Conservation (phyloP, 2,797 vertebrate species). For the Lacerta bilineata region DNA sequence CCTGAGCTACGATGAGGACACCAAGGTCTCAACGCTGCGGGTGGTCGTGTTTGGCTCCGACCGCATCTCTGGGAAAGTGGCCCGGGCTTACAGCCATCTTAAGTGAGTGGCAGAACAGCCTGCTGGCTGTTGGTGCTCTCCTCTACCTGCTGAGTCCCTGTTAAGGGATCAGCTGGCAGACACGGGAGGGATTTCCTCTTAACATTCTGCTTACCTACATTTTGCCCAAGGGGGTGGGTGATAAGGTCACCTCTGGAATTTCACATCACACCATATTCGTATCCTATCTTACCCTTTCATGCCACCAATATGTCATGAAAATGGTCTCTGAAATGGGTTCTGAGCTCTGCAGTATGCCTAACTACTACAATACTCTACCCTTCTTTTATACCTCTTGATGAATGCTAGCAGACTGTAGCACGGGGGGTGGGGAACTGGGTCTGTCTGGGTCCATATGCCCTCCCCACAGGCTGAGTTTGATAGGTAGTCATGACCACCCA, state of each 20-base stretch:
- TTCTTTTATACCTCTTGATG: too few relatives aligned
- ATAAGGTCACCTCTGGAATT: neutral
- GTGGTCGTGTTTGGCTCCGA: slow-evolving; percentile 97
- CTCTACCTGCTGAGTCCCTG: neutral
- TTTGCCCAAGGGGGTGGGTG: neutral
- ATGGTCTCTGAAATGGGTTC: neutral
- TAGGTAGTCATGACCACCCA: too few relatives aligned
- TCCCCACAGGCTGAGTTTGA: too few relatives aligned
- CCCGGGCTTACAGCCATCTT: slow-evolving; percentile 91
- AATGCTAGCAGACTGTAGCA: too few relatives aligned
- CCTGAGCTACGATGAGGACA: slow-evolving; percentile 90
- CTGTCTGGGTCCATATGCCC: too few relatives aligned
- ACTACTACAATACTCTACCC: too few relatives aligned
- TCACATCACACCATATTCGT: neutral
- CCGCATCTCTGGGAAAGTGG: slow-evolving; percentile 93
- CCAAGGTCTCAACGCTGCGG: slow-evolving; percentile 84
- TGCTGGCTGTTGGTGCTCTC: neutral
- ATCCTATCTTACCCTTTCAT: neutral
- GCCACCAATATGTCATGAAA: neutral
- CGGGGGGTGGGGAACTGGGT: too few relatives aligned
- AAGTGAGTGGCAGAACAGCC: slow-evolving; percentile 66
- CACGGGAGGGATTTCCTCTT: neutral
- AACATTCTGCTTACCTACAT: too few relatives aligned
- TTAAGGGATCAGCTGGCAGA: neutral
- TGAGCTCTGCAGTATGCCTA: neutral